Evolutionary conservation across 2,113 vertebrate species (phyloP).

Genomic region (Ameiurus melas): DNA sequence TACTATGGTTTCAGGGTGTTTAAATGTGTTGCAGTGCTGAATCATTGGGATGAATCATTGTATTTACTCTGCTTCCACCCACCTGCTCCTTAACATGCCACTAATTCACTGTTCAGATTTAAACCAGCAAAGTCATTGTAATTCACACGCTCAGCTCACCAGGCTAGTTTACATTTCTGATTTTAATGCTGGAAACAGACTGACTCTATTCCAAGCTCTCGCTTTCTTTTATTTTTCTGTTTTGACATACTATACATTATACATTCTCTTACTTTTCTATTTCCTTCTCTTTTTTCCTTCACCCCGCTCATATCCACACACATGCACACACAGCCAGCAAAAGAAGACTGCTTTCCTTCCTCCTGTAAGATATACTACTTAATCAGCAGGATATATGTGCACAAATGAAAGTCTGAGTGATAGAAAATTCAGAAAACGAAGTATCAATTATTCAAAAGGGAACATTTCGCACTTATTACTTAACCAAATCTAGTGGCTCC

Average conservation of each 20-base stretch:
- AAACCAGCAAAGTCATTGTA: slow-evolving; percentile 24
- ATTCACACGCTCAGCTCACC: neutral
- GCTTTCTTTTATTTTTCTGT: neutral
- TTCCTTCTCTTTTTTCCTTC: neutral
- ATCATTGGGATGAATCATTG: slow-evolving; percentile 25
- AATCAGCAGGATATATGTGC: slow-evolving; percentile 65
- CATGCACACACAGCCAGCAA: slow-evolving; percentile 5
- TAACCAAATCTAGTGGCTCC: slow-evolving; percentile 67
- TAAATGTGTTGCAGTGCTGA: slow-evolving; percentile 10
- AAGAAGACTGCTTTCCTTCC: slow-evolving; percentile 39
- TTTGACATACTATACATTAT: neutral
- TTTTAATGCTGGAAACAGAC: slow-evolving; percentile 7
- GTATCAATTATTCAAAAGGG: slow-evolving; percentile 69
- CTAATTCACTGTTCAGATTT: slow-evolving; percentile 10
- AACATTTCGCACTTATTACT: slow-evolving; percentile 70
- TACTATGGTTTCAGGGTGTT: neutral
- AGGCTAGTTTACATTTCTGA: slow-evolving; percentile 14
- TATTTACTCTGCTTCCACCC: slow-evolving; percentile 36
- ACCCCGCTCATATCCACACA: neutral
- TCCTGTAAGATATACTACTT: slow-evolving; percentile 63
- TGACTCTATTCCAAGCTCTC: neutral
- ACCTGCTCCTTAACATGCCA: slow-evolving; percentile 31
- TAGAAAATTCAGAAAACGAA: slow-evolving; percentile 54
- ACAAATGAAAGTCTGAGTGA: slow-evolving; percentile 61
- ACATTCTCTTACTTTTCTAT: neutral